Evolutionary conservation across 2,888 invertebrate species (phyloP), one percentile per base, ranked within the genome.

Genomic region (Drosophila cracens): DNA sequence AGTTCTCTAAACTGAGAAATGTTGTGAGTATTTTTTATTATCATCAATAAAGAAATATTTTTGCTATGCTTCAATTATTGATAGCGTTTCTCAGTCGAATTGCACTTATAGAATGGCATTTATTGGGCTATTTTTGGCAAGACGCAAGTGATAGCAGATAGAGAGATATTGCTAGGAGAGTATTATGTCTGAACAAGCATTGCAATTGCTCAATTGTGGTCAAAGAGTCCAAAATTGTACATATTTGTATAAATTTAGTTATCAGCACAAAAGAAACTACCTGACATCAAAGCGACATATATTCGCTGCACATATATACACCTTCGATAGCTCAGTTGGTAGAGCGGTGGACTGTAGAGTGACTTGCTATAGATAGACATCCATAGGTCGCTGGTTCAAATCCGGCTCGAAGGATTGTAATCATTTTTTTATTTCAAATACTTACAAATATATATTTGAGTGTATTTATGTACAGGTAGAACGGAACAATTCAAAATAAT

Each of bases 341-440:
- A 87, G 87, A 87, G 87, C 87, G 87, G 87, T 87, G 89, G 87
- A 87, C 87, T 87, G 87, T 87, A 87, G 87, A 74, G 52, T 18
- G 57, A 31, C 18, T 29, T 16, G 7, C 36, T 1, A 18, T 4
- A 13, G 0, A 68, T 68, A 68, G 68, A 56, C 49, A 68, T 68
- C 68, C 69, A 69, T 70, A 69, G 69, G 70, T 69, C 70, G 69
- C 69, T 69, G 68, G 68, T 68, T 68, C 68, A 68, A 68, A 68
- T 68, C 68, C 68, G 69, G 69, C 70, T 69, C 69, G 69, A 69
- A 69, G 69, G 69, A 69, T 57, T 31, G 21, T n/a, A 25, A 6
- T 40, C 7, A 25, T 53, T 40, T 29, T 36, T 51, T 59, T 51
- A 18, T 18, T 29, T 33, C 0, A 52, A 13, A 10, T 33, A 4